Evolutionary conservation across 2,888 invertebrate species (phyloP).

Genomic region (Eupithecia inturbata): DNA sequence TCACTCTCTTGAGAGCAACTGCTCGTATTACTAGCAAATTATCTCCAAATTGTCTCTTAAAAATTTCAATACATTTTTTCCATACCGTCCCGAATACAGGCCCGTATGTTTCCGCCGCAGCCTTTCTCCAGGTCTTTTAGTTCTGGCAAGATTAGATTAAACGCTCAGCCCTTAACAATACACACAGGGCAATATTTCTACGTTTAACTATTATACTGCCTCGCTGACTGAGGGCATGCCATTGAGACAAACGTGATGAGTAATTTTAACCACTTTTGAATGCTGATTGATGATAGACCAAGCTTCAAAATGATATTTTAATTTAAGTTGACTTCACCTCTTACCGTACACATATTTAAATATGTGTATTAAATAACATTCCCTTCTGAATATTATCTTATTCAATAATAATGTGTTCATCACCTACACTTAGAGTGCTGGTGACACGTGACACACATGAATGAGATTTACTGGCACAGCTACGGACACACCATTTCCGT

Average conservation of each 20-base stretch:
- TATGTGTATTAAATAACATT: neutral
- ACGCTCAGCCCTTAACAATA: conserved; percentile 59
- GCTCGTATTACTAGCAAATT: neutral
- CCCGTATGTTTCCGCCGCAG: conserved; percentile 47
- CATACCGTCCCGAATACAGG: conserved; percentile 23
- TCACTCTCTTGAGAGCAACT: neutral
- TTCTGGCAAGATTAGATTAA: conserved; percentile 63
- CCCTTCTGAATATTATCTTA: neutral
- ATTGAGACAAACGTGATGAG: neutral
- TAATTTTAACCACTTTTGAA: neutral
- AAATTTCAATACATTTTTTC: neutral
- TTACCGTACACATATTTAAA: too few species aligned
- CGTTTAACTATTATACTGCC: conserved; percentile 49
- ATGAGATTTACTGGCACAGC: neutral
- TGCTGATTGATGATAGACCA: neutral
- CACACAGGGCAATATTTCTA: conserved; percentile 56
- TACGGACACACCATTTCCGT: neutral
- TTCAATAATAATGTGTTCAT: too few species aligned
- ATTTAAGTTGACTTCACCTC: too few species aligned
- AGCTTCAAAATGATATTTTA: neutral
- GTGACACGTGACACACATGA: neutral
- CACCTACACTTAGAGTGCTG: neutral
- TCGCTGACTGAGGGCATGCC: conserved; percentile 21
- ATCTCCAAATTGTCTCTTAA: neutral
- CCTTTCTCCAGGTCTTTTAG: conserved; percentile 56